Conservation (phyloP, 2,113 vertebrate species). For the Neopipo cinnamomea region DNA sequence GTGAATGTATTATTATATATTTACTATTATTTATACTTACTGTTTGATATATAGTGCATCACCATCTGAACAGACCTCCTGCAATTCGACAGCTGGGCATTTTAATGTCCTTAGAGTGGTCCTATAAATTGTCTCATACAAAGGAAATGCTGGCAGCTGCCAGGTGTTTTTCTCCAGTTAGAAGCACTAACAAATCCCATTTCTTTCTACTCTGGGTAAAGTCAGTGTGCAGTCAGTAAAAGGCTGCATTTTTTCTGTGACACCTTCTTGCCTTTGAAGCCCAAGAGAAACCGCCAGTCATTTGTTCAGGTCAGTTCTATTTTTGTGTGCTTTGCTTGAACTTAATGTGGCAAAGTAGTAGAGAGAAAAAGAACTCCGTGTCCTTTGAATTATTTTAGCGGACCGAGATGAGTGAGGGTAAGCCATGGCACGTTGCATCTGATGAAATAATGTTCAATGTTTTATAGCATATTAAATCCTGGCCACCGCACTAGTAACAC, state of each 20-base stretch:
- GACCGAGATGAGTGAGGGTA: not conserved
- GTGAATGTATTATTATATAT: not conserved
- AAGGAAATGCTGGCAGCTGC: not conserved
- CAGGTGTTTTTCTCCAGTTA: not conserved
- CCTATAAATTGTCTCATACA: not conserved
- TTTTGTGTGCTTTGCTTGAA: not conserved
- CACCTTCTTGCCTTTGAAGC: not conserved
- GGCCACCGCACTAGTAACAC: not conserved
- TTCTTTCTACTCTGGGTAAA: not conserved
- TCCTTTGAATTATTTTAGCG: not conserved
- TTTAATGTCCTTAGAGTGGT: not conserved
- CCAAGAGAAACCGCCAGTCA: not conserved
- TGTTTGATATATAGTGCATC: not conserved
- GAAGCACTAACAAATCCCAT: not conserved
- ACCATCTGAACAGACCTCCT: not conserved
- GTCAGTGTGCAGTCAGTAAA: not conserved
- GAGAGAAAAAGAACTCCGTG: not conserved
- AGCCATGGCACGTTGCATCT: not conserved
- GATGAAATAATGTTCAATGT: not conserved
- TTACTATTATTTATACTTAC: not conserved
- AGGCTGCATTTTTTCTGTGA: not conserved
- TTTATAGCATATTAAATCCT: not conserved
- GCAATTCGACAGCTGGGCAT: rapidly evolving
- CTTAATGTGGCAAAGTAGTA: not conserved
- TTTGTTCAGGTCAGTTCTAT: not conserved